Conservation (phyloP, 2,797 vertebrate species). For the Pyrocephalus nanus region DNA sequence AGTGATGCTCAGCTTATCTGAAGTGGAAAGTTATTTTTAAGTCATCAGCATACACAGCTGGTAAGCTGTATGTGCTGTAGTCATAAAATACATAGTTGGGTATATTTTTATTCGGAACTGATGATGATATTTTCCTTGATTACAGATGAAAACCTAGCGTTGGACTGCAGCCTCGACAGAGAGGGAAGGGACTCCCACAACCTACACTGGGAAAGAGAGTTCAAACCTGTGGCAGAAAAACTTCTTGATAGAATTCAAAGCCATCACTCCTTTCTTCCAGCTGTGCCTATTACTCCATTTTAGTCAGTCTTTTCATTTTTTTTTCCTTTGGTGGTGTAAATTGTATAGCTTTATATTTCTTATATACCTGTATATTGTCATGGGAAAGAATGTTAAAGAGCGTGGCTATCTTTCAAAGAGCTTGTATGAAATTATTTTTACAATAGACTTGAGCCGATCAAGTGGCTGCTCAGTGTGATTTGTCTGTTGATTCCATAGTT, state of each 20-base stretch:
- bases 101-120: background rate
- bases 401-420: background rate
- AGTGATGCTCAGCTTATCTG: background rate
- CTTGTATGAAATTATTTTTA: background rate
- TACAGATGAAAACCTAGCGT: slow-evolving; percentile 83
- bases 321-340: background rate
- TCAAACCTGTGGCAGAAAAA: slow-evolving; percentile 88
- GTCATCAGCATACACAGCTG: background rate
- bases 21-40: background rate
- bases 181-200: slow-evolving; percentile 80
- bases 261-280: slow-evolving; percentile 43
- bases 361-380: background rate
- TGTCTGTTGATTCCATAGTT: background rate
- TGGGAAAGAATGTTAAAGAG: background rate
- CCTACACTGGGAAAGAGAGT: slow-evolving; percentile 90
- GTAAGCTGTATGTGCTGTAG: background rate
- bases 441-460: background rate
- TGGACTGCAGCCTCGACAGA: slow-evolving; percentile 76
- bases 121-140: slow-evolving; percentile 21
- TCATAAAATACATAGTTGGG: background rate
- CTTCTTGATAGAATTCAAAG: slow-evolving; percentile 80
- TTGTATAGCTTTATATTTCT: background rate
- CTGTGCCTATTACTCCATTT: slow-evolving; percentile 35
- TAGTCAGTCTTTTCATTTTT: background rate
- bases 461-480: background rate